Conservation (phyloP, 2,113 vertebrate genomes). For the Neofelis nebulosa region DNA sequence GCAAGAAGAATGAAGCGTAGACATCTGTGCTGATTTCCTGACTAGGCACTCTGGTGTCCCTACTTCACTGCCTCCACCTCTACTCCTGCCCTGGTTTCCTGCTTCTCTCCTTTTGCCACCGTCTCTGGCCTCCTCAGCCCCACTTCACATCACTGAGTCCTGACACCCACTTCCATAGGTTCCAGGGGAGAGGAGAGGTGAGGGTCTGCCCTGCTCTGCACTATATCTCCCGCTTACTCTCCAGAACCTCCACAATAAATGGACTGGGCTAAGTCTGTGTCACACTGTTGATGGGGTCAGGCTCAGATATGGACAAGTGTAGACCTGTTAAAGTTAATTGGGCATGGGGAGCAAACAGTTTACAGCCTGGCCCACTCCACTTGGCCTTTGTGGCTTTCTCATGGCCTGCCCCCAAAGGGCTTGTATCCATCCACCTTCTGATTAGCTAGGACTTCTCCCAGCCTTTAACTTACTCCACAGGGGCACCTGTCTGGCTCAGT, state of each 20-base stretch:
- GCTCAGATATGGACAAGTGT: background rate
- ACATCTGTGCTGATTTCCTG: background rate
- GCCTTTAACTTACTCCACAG: background rate
- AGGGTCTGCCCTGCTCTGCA: background rate
- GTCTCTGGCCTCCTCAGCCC: background rate
- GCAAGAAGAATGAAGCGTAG: background rate
- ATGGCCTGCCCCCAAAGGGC: background rate
- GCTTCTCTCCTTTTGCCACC: background rate
- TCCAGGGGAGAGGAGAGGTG: background rate
- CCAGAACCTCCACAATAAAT: conserved; percentile 53
- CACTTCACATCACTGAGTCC: background rate
- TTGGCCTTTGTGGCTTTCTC: background rate
- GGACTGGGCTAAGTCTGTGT: background rate
- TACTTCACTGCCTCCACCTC: background rate
- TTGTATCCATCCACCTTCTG: background rate
- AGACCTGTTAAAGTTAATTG: background rate
- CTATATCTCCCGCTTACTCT: background rate
- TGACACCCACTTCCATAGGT: background rate
- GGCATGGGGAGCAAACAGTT: background rate
- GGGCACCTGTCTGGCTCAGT: background rate
- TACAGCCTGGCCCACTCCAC: background rate
- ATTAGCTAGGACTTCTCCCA: background rate
- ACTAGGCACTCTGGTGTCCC: background rate
- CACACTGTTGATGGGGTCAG: background rate
- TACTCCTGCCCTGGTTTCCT: background rate